These are phyloP conservation scores for Mionectes olivaceus DNA, from an alignment of 2,797 vertebrate species.

Conservation along the genomic window DNA sequence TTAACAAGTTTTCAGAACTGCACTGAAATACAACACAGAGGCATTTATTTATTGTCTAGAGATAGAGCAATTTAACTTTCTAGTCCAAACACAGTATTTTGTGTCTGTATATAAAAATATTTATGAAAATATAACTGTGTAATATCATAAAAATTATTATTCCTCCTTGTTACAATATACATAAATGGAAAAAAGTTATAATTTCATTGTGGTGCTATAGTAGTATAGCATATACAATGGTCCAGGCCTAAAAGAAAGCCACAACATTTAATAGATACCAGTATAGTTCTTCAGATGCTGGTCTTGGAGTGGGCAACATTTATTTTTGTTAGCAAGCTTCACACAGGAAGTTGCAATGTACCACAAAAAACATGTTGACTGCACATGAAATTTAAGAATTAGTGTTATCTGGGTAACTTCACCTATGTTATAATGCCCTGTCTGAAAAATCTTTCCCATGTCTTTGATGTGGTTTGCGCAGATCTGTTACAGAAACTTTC, in stretches of 20 bases:
- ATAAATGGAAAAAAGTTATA: neutral
- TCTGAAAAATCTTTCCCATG: neutral
- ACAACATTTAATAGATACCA: neutral
- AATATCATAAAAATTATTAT: neutral
- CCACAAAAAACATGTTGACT: neutral
- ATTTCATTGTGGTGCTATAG: neutral
- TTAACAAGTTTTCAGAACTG: neutral
- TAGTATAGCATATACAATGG: neutral
- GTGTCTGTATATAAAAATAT: neutral
- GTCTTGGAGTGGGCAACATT: neutral
- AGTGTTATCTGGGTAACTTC: neutral
- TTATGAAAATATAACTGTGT: neutral
- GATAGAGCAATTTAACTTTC: neutral
- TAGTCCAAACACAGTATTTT: neutral
- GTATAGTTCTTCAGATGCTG: neutral
- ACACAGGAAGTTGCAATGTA: neutral
- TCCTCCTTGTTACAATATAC: neutral
- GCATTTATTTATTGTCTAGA: neutral
- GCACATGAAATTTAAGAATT: neutral
- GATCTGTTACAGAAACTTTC: neutral
- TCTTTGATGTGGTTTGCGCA: neutral
- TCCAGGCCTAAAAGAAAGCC: neutral
- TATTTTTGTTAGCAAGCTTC: neutral
- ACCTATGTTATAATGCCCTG: neutral
- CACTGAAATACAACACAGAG: neutral